A percentile compares a stretch with the other conserved stretches of the same genome.
phyloP scores from a whole-genome alignment of 2,797 vertebrate species.

The Thripadectes ignobilis region DNA sequence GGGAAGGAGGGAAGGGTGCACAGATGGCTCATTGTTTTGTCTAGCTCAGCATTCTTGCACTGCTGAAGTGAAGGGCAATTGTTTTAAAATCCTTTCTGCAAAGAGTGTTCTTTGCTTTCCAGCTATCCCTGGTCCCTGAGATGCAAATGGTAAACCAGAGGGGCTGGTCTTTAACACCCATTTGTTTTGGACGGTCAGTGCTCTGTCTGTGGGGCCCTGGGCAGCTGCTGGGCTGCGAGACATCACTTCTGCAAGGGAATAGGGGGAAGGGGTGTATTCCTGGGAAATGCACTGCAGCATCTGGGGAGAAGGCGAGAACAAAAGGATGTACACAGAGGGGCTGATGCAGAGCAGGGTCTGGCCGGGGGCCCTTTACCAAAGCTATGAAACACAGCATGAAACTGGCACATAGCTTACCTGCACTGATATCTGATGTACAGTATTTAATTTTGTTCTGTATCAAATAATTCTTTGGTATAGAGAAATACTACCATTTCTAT shows the following conservation, averaged over 20 bases:
- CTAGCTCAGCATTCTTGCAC: slow-evolving; percentile 24
- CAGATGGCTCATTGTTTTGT: slow-evolving; percentile 69
- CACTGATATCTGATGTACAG: background rate
- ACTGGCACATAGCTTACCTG: background rate
- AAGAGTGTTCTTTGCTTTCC: slow-evolving; percentile 44
- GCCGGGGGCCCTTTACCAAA: background rate
- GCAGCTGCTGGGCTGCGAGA: background rate
- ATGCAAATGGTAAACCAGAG: slow-evolving; percentile 1
- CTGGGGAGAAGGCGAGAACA: background rate
- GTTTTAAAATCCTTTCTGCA: slow-evolving; percentile 57
- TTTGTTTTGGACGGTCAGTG: background rate
- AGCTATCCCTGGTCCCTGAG: background rate
- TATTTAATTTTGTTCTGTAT: background rate
- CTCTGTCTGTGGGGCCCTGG: background rate
- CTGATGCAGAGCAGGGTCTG: background rate
- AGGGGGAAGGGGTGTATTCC: no score
- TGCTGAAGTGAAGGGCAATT: background rate
- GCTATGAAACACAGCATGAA: background rate
- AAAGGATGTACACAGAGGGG: background rate
- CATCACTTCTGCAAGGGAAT: background rate
- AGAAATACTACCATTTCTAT: background rate
- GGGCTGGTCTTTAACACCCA: background rate
- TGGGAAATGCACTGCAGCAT: background rate
- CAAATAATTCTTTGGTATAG: background rate
- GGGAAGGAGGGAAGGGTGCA: slow-evolving; percentile 35